phyloP scores from a whole-genome alignment of 1,140 invertebrate species.

The Aphelenchoides avenae region DNA sequence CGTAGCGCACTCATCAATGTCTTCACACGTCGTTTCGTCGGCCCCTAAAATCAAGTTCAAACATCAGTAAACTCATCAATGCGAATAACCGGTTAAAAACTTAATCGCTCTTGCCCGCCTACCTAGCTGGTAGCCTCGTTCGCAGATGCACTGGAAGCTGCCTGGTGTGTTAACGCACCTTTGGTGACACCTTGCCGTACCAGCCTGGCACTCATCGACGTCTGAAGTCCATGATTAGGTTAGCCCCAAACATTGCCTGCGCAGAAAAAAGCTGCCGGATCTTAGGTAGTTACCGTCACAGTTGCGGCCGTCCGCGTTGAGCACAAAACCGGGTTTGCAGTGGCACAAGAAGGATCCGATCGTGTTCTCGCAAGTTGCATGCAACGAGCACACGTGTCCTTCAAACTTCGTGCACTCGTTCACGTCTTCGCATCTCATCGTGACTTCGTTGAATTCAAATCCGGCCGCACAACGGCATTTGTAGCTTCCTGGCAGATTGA shows the following conservation, averaged over 20 bases:
- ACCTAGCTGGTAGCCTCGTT: conserved; percentile 62
- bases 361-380: conserved; percentile 58
- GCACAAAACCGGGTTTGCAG: conserved; percentile 63
- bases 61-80: too few species aligned
- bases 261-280: too few species aligned
- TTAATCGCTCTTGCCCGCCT: too few species aligned
- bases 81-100: too few species aligned
- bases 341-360: conserved; percentile 57
- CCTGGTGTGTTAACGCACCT: conserved; percentile 46
- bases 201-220: conserved; percentile 33
- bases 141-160: conserved; percentile 60
- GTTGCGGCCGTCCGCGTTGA: conserved; percentile 45
- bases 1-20: conserved; percentile 61
- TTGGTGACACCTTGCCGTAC: conserved; percentile 31
- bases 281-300: conserved; percentile 55
- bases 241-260: conserved; percentile 36
- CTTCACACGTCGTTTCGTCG: conserved; percentile 58
- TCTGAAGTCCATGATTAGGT: conserved; percentile 18
- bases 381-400: conserved; percentile 54
- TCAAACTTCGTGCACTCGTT: conserved; percentile 56
- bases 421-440: conserved; percentile 50
- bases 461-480: conserved; percentile 63
- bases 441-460: conserved; percentile 60
- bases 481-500: conserved; percentile 60
- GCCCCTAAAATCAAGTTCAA: too few species aligned